phyloP scores from a whole-genome alignment of 1,140 invertebrate species.

The Scaptodrosophila lebanonensis region DNA sequence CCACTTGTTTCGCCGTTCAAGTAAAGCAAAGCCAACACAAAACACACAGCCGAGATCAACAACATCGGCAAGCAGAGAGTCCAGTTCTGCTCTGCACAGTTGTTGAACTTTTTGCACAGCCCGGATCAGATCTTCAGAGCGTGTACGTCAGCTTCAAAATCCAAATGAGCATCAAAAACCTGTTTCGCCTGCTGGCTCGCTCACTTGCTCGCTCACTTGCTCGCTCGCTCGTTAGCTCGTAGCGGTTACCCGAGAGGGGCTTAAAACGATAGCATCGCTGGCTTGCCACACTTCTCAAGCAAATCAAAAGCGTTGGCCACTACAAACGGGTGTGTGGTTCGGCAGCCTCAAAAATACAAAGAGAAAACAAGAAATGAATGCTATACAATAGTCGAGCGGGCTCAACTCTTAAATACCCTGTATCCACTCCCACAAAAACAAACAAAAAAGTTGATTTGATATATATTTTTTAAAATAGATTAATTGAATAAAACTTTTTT shows the following conservation, averaged over 20 bases:
- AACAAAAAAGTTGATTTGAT: conserved; percentile 42
- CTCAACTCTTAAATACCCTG: too few species aligned
- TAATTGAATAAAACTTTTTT: conserved; percentile 13
- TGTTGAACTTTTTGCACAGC: conserved; percentile 66
- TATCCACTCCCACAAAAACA: too few species aligned
- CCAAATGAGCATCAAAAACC: conserved; percentile 64
- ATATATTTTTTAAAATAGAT: conserved; percentile 17
- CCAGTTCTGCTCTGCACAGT: conserved; percentile 26
- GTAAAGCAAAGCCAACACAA: not conserved
- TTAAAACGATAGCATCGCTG: too few species aligned
- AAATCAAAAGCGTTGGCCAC: conserved; percentile 60
- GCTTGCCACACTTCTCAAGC: conserved; percentile 66
- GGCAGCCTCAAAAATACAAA: too few species aligned
- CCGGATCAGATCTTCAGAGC: too few species aligned
- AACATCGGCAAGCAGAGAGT: conserved; percentile 32
- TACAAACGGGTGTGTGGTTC: too few species aligned
- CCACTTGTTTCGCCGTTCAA: conserved; percentile 54
- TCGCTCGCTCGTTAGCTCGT: too few species aligned
- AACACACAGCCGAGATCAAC: conserved; percentile 45
- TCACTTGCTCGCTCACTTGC: too few species aligned
- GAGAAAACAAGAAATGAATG: too few species aligned
- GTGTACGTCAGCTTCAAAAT: conserved; percentile 48
- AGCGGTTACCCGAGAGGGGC: too few species aligned
- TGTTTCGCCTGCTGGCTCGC: too few species aligned
- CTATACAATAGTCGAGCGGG: too few species aligned